These are phyloP conservation scores for Ophion obscuratus DNA, from an alignment of 2,888 invertebrate genomes.

Conservation along the genomic window DNA sequence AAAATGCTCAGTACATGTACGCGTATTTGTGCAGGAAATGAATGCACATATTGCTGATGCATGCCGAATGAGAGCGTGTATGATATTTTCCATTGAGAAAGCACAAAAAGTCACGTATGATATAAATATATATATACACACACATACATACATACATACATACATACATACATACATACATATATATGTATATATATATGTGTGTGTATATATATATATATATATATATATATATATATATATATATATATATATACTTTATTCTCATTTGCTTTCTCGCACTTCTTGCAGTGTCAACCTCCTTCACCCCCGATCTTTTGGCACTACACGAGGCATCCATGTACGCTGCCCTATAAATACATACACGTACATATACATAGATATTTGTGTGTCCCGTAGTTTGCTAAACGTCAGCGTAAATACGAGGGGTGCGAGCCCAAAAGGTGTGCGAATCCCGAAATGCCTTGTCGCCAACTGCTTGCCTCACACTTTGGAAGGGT, in stretches of 20 bases:
- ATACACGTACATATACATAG: no score
- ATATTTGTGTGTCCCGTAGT: conserved; percentile 38
- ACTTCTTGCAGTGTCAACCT: conserved; percentile 6
- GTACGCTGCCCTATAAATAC: neutral
- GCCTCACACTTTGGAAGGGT: conserved; percentile 35
- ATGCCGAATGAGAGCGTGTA: conserved; percentile 5
- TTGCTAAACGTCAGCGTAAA: conserved; percentile 67
- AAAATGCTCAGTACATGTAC: conserved; percentile 47
- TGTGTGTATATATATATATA: neutral
- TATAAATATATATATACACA: neutral
- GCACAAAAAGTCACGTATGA: conserved; percentile 30
- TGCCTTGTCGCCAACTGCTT: conserved; percentile 56
- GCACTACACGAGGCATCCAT: conserved; percentile 32
- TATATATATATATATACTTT: neutral
- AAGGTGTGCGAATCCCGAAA: conserved; percentile 46
- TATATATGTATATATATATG: neutral
- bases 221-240: neutral
- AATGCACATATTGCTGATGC: conserved; percentile 46
- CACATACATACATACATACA: no score
- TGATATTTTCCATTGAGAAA: conserved; percentile 59
- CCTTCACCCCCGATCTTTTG: conserved; percentile 27
- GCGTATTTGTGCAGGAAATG: neutral
- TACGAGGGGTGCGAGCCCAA: conserved; percentile 38
- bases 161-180: neutral
- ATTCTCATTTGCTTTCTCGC: conserved; percentile 56